phyloP scores from a whole-genome alignment of 2,888 invertebrate species.

The Campaea margaritaria region DNA sequence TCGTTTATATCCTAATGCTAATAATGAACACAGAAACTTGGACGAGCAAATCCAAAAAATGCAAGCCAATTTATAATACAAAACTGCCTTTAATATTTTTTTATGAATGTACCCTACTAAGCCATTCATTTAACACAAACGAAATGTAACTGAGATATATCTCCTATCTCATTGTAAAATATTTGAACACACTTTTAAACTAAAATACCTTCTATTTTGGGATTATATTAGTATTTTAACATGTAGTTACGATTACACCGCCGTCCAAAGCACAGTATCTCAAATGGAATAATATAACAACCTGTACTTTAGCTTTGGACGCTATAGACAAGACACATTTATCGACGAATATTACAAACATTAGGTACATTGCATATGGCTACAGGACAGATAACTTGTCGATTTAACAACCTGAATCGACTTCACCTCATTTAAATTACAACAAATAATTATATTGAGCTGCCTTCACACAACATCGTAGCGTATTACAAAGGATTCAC shows the following conservation, averaged over 20 bases:
- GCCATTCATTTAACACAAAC: conserved; percentile 13
- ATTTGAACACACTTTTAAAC: conserved; percentile 43
- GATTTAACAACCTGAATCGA: conserved; percentile 16
- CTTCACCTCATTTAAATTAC: background rate
- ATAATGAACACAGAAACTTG: conserved; percentile 77
- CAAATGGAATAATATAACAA: background rate
- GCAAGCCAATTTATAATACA: conserved; percentile 49
- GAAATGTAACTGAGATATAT: conserved; percentile 15
- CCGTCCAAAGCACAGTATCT: conserved; percentile 9
- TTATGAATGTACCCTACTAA: conserved; percentile 21
- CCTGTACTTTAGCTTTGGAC: background rate
- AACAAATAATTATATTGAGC: conserved; percentile 50
- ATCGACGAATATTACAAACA: conserved; percentile 28
- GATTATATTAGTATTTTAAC: background rate
- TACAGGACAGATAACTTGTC: conserved; percentile 37
- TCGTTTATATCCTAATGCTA: conserved; percentile 58
- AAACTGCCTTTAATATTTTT: conserved; percentile 15
- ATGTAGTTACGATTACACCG: background rate
- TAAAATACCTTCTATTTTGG: conserved; percentile 40
- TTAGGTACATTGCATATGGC: conserved; percentile 58
- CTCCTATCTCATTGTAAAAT: conserved; percentile 23
- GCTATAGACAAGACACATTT: background rate
- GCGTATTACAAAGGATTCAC: background rate
- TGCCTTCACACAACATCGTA: conserved; percentile 46
- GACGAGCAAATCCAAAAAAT: conserved; percentile 69